Base-by-base conservation (phyloP, 1,140 invertebrate genomes). In the Lepidurus apus region DNA sequence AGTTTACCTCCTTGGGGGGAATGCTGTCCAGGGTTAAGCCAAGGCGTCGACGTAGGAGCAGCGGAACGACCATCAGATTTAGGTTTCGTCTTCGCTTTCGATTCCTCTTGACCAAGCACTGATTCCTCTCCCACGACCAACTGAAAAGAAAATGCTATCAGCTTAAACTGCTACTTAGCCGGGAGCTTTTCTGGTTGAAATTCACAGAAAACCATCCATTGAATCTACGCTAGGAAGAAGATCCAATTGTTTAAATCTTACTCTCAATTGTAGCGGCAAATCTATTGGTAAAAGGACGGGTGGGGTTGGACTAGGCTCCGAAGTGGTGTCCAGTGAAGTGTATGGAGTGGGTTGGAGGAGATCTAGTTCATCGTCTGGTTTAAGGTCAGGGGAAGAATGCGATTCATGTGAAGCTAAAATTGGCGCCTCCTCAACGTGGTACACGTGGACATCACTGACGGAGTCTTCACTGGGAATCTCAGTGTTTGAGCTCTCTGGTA, bases 41-140 rank as follows among this genome's bases (percentile, higher is more conserved):
- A 34, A 26, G 24, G 42, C 43, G 17, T 17, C 7, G 24, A 42
- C 11, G 73, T 21, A 53, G 74, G 43, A 45, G 43, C 43, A 0
- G 53, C 24, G 65, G 42, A 43, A 43, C 9, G 17, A 43, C 8
- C 43, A 47, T 42, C 47, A 43, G 73, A 1, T n/a, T 34, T 24
- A 53, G 34, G 42, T 53, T 13, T 74, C 10, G 34, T 75, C 65
- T 43, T 43, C 47, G 42, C 43, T 73, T 75, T 80, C 74, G 75
- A 17, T 80, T 9, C 24, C 24, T 65, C 34, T 34, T 45, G 74
- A 42, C 76, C 79, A 11, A 80, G 81, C 10, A 81, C 74, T 6
- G 80, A 80, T 76, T 82, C 80, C 65, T 81, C 81, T 43, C 81
- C 81, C 7, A 82, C 81, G 21, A 82, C 79, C 45, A 82, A 73